Conservation (phyloP, 2,113 vertebrate species). For the Mormyrus lacerda region DNA sequence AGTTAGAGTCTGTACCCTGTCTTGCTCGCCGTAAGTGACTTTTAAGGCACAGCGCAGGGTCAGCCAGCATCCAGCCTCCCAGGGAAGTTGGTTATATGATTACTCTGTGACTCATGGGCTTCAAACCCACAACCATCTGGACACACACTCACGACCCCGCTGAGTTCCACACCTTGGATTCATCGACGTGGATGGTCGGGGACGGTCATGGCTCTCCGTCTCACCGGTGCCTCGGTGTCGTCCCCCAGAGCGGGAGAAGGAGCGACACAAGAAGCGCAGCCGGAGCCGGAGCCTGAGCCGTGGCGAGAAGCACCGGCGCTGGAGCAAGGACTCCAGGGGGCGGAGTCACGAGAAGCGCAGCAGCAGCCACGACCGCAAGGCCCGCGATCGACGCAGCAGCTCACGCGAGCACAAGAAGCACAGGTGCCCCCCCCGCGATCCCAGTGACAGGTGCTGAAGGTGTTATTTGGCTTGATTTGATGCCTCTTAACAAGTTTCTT, state of each 20-base stretch:
- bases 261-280: conserved; percentile 55
- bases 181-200: not conserved
- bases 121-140: not conserved
- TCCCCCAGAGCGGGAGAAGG: conserved; percentile 57
- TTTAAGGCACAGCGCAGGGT: not conserved
- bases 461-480: not conserved
- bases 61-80: too few species aligned
- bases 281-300: conserved; percentile 45
- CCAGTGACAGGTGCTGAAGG: not conserved
- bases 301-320: conserved; percentile 54
- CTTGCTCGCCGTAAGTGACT: too few species aligned
- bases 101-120: not conserved
- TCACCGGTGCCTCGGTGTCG: not conserved
- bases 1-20: not conserved
- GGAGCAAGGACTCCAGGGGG: conserved; percentile 57
- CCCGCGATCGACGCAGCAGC: conserved; percentile 52
- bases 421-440: conserved; percentile 37
- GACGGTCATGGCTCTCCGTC: not conserved
- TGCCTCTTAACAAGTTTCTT: not conserved
- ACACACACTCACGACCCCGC: not conserved
- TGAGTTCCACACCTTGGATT: not conserved
- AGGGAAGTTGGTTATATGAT: not conserved
- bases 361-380: conserved; percentile 48
- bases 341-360: conserved; percentile 52
- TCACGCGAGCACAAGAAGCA: conserved; percentile 62